Conservation (phyloP, 2,888 invertebrate genomes). For the Adela reaumurella region DNA sequence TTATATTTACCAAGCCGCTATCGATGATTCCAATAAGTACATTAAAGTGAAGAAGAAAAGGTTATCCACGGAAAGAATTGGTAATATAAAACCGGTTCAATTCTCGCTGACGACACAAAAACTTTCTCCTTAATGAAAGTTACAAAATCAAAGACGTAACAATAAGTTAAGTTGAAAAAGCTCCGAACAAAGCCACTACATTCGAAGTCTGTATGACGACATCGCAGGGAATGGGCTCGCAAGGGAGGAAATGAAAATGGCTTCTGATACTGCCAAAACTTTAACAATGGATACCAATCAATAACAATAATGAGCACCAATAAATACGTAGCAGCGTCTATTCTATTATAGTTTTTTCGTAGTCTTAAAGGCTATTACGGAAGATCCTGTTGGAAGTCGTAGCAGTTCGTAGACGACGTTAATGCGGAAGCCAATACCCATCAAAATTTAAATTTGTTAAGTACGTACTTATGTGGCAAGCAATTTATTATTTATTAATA, state of each 20-base stretch:
- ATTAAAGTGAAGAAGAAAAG: no score
- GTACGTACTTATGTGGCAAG: no score
- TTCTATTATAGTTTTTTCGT: background rate
- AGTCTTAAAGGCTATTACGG: background rate
- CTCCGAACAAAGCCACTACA: background rate
- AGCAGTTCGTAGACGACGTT: background rate
- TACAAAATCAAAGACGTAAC: background rate
- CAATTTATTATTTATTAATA: no score
- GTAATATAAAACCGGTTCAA: no score
- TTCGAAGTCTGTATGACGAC: background rate
- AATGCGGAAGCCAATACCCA: no score
- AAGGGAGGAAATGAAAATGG: background rate
- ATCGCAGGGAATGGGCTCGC: background rate
- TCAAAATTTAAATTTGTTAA: no score
- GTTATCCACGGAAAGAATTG: no score
- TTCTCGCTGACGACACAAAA: background rate
- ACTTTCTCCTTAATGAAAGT: background rate
- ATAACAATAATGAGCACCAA: background rate
- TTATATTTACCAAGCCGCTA: no score
- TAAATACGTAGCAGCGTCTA: background rate
- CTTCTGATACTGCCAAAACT: background rate
- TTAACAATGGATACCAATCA: background rate
- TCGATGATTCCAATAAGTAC: no score
- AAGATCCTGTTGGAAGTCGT: background rate
- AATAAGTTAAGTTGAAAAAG: background rate